phyloP scores from a whole-genome alignment of 2,888 invertebrate species.

The Papilio demoleus region DNA sequence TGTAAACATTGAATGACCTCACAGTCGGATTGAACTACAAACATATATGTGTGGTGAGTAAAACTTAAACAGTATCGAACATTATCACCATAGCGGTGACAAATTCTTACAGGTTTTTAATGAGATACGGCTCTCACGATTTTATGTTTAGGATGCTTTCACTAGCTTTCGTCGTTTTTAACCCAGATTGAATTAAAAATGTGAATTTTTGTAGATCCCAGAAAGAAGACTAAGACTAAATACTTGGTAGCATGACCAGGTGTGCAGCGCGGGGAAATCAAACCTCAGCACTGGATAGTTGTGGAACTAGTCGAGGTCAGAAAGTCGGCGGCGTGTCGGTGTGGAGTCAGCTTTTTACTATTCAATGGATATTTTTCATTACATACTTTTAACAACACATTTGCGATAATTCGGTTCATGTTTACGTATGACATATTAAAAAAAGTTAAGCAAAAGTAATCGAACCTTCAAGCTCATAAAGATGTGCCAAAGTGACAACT shows the following conservation, averaged over 20 bases:
- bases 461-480: neutral
- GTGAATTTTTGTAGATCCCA: neutral
- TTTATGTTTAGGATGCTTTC: constrained; percentile 4
- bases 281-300: no score
- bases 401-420: no score
- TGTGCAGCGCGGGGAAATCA: no score
- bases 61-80: constrained; percentile 1
- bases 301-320: no score
- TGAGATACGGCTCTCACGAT: no score
- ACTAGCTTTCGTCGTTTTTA: neutral
- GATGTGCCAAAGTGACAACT: constrained; percentile 8
- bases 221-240: neutral
- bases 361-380: no score
- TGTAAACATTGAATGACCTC: neutral
- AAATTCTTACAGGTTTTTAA: no score
- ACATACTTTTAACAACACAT: no score
- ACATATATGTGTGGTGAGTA: constrained; percentile 4
- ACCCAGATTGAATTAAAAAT: neutral
- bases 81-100: constrained; percentile 12
- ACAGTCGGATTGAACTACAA: neutral
- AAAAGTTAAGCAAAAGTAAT: constrained; percentile 3
- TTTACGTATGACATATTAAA: neutral
- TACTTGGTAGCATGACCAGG: no score
- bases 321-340: no score
- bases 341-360: no score